phyloP scores from a whole-genome alignment of 2,797 vertebrate species.

The Pyrocephalus nanus region DNA sequence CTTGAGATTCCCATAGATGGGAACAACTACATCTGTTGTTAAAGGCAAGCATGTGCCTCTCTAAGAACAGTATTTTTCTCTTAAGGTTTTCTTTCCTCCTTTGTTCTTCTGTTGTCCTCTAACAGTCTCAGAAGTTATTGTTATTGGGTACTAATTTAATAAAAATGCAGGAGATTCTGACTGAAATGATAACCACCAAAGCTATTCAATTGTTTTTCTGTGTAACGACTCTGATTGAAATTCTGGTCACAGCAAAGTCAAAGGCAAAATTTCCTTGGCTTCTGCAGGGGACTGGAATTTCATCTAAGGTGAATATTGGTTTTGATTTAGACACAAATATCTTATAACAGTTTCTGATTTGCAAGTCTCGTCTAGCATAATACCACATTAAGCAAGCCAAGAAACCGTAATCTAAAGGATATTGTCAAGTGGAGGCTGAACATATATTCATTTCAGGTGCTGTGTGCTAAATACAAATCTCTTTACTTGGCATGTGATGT shows the following conservation, averaged over 20 bases:
- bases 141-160: constrained; percentile 54
- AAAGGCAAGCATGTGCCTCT: not conserved
- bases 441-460: not conserved
- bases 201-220: constrained; percentile 22
- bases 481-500: not conserved
- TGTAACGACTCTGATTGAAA: constrained; percentile 26
- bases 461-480: not conserved
- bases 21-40: not conserved
- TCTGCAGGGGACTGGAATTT: constrained; percentile 35
- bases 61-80: not conserved
- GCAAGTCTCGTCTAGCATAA: not conserved
- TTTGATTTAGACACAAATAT: constrained; percentile 47
- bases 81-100: not conserved
- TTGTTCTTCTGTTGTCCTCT: constrained; percentile 30
- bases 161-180: constrained; percentile 38
- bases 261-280: constrained; percentile 42
- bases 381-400: constrained; percentile 17
- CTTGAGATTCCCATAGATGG: not conserved
- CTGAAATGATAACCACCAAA: constrained; percentile 49
- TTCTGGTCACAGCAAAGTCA: not conserved
- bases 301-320: constrained; percentile 32
- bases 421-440: not conserved
- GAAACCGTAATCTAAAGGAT: not conserved
- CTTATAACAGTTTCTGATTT: constrained; percentile 25
- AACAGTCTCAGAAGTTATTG: constrained; percentile 16